Percentiles rank a stretch among this genome's conserved stretches.
Conservation (phyloP, 2,888 invertebrate genomes). For the Lasioglossum vierecki region DNA sequence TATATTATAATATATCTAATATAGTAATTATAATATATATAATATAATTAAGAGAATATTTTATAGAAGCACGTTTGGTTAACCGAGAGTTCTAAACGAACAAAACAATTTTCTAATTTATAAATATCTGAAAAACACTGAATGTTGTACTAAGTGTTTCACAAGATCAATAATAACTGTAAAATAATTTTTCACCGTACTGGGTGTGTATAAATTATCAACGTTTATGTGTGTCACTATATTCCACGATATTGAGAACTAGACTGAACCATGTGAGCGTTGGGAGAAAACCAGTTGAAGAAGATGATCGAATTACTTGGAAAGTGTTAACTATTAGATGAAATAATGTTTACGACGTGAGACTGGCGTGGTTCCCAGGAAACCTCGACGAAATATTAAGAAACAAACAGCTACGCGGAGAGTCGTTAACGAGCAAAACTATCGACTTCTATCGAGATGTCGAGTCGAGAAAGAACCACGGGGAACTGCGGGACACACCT, state of each 20-base stretch:
- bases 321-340: not conserved
- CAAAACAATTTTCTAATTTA: no score
- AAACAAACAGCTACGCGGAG: constrained; percentile 9
- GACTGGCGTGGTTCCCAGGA: not conserved
- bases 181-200: no score
- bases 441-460: constrained; percentile 50
- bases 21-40: no score
- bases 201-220: no score
- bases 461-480: constrained; percentile 45
- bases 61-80: not conserved
- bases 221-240: no score
- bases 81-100: not conserved
- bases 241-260: no score
- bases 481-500: constrained; percentile 62
- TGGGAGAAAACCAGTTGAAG: no score
- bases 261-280: no score
- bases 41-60: not conserved
- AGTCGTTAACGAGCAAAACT: constrained; percentile 36
- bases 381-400: constrained; percentile 6
- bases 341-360: not conserved
- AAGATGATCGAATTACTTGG: not conserved
- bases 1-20: no score
- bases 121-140: no score
- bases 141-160: no score
- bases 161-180: no score